A percentile compares a stretch with the other conserved stretches of the same genome.
Conservation (phyloP, 2,113 vertebrate genomes). For the Thalassarche chlororhynchos region DNA sequence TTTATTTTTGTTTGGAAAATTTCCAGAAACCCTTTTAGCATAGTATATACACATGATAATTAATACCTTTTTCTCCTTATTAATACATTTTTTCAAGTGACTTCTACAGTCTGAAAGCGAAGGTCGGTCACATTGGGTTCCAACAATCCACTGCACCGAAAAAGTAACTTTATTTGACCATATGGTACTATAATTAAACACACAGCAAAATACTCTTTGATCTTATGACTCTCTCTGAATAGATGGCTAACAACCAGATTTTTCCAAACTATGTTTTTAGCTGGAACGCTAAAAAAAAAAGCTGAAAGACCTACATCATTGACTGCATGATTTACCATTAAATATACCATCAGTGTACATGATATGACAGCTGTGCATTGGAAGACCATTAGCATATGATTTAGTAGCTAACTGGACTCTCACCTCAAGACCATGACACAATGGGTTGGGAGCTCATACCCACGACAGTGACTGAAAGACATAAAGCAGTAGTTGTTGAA, state of each 20-base stretch:
- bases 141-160: neutral
- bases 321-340: neutral
- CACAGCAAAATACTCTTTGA: neutral
- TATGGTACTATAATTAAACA: neutral
- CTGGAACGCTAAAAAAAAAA: neutral
- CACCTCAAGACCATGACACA: neutral
- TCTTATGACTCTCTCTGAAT: neutral
- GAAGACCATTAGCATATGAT: neutral
- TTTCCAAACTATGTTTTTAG: neutral
- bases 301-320: neutral
- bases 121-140: neutral
- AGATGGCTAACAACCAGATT: neutral
- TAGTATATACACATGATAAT: neutral
- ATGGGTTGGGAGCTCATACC: neutral
- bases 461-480: neutral
- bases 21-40: slow-evolving; percentile 20
- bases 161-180: neutral
- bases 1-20: neutral
- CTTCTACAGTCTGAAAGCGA: slow-evolving; percentile 20
- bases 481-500: neutral
- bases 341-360: neutral
- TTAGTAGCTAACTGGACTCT: neutral
- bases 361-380: neutral
- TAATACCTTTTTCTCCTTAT: neutral
- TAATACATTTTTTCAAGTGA: neutral